Base-by-base conservation (phyloP, 2,113 vertebrate species). In the Chaenocephalus aceratus region DNA sequence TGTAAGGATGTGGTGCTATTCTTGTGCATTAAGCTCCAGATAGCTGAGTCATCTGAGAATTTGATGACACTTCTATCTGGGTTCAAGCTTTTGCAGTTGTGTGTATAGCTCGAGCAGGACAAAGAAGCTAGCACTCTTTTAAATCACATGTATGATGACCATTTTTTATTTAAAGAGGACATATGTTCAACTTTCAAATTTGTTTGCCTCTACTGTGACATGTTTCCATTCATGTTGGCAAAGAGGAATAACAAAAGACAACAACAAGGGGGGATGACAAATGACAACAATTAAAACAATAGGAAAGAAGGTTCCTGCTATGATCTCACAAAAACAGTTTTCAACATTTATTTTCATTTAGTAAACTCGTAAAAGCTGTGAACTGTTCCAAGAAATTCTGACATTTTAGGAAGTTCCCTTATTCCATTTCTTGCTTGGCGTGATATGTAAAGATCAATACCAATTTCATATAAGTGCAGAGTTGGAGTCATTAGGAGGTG, bases 41-140 rank as follows among this genome's bases (percentile, higher is more conserved):
- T 58, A 74, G 62, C 68, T 62, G 79, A n/a, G 12, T 83, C 86
- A 74, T 73, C 54, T 3, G 80, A 83, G 86, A 48, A 57, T 71
- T 58, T 54, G 71, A 83, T 74, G 76, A 73, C 82, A 85, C 79
- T 65, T 16, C 79, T 82, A 75, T 57, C 41, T 63, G 53, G 36
- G 45, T 61, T 84, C 49, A 3, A 45, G 44, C 63, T 69, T 23
- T 63, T 70, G 45, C 54, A 30, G 78, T 1, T 5, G 23, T 26
- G 52, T 7, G 10, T 26, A 12, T 14, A 34, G 52, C 23, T 26
- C 8, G 0, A 65, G 52, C n/a, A 44, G 60, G 15, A 45, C 36
- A 59, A 21, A n/a, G 65, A 49, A 61, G 49, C n/a, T 4, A 34
- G 45, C 4, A 51, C 49, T 16, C 0, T 1, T 16, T 8, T 2